Conservation (phyloP, 2,797 vertebrate genomes). For the Malurus splendens region DNA sequence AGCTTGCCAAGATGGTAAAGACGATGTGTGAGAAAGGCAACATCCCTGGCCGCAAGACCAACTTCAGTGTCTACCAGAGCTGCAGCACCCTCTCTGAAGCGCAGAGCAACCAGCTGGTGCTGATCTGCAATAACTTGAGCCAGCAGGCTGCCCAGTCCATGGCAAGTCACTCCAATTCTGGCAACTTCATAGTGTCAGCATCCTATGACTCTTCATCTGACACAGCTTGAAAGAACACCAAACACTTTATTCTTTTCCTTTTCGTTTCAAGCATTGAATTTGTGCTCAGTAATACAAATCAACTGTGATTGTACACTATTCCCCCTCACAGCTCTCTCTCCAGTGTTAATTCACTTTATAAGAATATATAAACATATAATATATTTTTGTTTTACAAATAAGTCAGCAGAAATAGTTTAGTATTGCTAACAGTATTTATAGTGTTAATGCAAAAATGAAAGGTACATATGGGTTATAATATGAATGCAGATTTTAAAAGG, state of each 20-base stretch:
- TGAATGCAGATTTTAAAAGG: conserved; percentile 62
- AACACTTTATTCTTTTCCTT: background rate
- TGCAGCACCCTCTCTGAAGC: conserved; percentile 82
- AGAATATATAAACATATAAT: conserved; percentile 71
- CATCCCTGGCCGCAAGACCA: conserved; percentile 81
- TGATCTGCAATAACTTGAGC: conserved; percentile 82
- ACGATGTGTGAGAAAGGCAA: conserved; percentile 85
- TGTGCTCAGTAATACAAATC: conserved; percentile 38
- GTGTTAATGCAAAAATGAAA: conserved; percentile 60
- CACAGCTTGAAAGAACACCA: conserved; percentile 61
- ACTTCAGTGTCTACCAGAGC: conserved; percentile 84
- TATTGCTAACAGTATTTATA: conserved; percentile 77
- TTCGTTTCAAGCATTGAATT: conserved; percentile 12
- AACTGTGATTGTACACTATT: conserved; percentile 49
- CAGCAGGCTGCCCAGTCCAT: conserved; percentile 80
- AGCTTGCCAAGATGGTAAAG: conserved; percentile 86
- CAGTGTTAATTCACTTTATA: conserved; percentile 72
- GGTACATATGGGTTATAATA: conserved; percentile 63
- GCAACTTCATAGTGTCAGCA: conserved; percentile 80
- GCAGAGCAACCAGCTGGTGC: conserved; percentile 82
- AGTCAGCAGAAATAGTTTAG: conserved; percentile 76
- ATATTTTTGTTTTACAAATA: conserved; percentile 75
- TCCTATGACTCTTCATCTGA: conserved; percentile 83
- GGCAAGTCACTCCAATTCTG: conserved; percentile 68
- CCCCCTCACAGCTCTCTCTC: conserved; percentile 11